Evolutionary conservation across 2,888 invertebrate genomes (phyloP), one percentile per base, ranked within the genome.

Genomic region (Silvanus unidentatus): DNA sequence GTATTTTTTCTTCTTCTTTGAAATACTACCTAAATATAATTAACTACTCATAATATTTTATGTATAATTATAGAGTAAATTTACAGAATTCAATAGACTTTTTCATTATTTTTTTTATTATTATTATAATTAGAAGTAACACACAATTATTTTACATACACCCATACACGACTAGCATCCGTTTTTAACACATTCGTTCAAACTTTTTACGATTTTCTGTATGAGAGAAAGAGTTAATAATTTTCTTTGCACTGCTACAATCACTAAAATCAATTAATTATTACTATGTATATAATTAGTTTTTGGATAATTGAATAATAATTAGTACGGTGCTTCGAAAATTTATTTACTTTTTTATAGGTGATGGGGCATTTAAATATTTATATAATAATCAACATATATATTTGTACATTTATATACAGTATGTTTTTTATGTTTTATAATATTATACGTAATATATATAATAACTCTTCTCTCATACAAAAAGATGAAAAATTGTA

Each of bases 61-160:
- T 70, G 68, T 69, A 66, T 67, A 60, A 65, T 65, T 65, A 67
- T 69, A 69, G 68, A 69, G 69, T 70, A 70, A 71, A 70, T 71
- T 70, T 71, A 71, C 71, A 71, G 70, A 70, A 66, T 69, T 69
- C 53, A 68, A 68, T 69, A 68, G 22, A 22, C 22, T 22, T 22
- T 22, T 22, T 22, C 22, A 22, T 22, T 3, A 8, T 32, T 32
- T 5, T 32, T 32, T 32, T 32, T 12, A 32, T 28, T 28, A 28
- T 32, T 37, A 11, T 37, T 37, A 37, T 37, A 37, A 37, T n/a
- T 32, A 68, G 68, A 68, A 32, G 13, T 12, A 69, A 68, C 65
- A 64, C 66, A 63, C 69, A 32, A n/a, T n/a, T 32, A 12, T 32
- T 32, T 32, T 32, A 22, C 22, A 22, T 22, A 22, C 22, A 22